Percentiles rank a stretch among this genome's conserved stretches.
phyloP scores from a whole-genome alignment of 2,888 invertebrate species.

The Nesidiocoris tenuis region DNA sequence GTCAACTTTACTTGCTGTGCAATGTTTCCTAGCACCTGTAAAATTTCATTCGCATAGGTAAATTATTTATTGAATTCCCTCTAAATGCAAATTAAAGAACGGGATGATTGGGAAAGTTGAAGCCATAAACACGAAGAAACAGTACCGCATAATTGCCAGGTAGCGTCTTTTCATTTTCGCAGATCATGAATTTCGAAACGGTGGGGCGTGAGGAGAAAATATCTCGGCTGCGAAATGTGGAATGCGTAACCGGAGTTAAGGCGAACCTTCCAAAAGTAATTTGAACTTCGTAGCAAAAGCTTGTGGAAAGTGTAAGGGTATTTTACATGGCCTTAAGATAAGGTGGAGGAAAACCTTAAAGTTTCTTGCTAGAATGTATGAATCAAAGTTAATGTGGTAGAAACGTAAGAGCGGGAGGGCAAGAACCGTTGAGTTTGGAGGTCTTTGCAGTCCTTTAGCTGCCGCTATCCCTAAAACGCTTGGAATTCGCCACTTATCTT shows the following conservation, averaged over 20 bases:
- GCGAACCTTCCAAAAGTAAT: conserved; percentile 19
- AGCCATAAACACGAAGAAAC: too few relatives aligned
- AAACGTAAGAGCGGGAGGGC: conserved; percentile 19
- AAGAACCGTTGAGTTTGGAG: neutral
- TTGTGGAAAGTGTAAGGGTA: conserved; percentile 21
- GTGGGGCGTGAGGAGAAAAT: neutral
- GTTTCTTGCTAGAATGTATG: conserved; percentile 34
- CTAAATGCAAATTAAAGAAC: too few relatives aligned
- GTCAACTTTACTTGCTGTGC: too few relatives aligned
- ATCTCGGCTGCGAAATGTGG: neutral
- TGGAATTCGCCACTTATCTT: too few relatives aligned
- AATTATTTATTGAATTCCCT: too few relatives aligned
- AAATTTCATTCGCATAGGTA: too few relatives aligned
- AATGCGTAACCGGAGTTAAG: conserved; percentile 1
- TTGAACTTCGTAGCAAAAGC: conserved; percentile 36
- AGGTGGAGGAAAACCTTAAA: conserved; percentile 15
- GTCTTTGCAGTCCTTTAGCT: neutral
- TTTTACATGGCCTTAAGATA: conserved; percentile 28
- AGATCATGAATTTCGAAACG: neutral
- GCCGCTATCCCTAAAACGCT: too few relatives aligned
- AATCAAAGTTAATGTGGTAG: conserved; percentile 44
- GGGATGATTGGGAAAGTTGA: too few relatives aligned
- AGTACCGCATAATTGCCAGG: neutral
- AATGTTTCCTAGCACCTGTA: too few relatives aligned
- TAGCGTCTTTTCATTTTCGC: neutral